phyloP scores from a whole-genome alignment of 2,113 vertebrate genomes.

The Phalacrocorax carbo region DNA sequence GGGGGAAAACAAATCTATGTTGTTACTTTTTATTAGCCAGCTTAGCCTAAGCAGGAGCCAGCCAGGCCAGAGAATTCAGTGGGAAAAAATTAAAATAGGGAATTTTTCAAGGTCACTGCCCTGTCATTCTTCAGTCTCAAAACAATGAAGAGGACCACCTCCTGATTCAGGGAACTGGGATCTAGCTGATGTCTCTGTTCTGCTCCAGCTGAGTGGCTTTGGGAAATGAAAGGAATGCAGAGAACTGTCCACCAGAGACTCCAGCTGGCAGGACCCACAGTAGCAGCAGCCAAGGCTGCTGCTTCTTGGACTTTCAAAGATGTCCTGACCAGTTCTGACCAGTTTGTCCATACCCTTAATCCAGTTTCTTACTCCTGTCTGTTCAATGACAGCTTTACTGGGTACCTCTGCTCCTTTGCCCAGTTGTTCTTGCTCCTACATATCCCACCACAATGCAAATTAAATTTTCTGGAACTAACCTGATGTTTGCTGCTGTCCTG shows the following conservation, averaged over 20 bases:
- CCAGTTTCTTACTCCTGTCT: not conserved
- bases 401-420: not conserved
- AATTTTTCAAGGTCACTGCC: slow-evolving; percentile 1
- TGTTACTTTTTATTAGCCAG: not conserved
- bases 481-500: not conserved
- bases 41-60: not conserved
- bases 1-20: not conserved
- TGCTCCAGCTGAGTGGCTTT: not conserved
- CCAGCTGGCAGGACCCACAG: not conserved
- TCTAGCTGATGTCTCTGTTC: not conserved
- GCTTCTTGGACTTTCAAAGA: not conserved
- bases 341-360: not conserved
- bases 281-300: not conserved
- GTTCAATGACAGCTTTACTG: not conserved
- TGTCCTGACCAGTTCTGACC: not conserved
- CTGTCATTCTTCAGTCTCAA: slow-evolving; percentile 5
- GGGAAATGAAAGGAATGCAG: not conserved
- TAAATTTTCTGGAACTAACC: not conserved
- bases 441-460: not conserved
- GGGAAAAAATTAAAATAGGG: not conserved
- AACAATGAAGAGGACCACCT: not conserved
- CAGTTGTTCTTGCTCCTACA: not conserved
- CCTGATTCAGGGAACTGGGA: not conserved
- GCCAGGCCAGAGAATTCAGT: slow-evolving; percentile 7
- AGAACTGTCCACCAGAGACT: not conserved